Evolutionary conservation across 2,113 vertebrate genomes (phyloP), one percentile per base, ranked within the genome.

Genomic region (Zosterops lateralis): DNA sequence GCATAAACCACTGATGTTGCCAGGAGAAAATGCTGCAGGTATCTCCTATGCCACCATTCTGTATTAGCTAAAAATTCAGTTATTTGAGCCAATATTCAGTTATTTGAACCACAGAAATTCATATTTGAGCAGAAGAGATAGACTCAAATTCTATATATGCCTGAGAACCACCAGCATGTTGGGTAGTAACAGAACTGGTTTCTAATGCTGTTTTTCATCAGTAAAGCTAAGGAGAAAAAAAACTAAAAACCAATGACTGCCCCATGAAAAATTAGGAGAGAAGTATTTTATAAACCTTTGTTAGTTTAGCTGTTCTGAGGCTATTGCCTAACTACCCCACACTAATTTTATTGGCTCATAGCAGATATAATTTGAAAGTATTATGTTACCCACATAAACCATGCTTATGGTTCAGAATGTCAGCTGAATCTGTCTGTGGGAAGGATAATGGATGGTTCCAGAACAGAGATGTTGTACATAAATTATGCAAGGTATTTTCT

Each of bases 401-500:
- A 83, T 71, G 87, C 17, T 73, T 53, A 66, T 42, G 26, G 56
- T 68, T 74, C 84, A 73, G 72, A 71, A 78, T 42, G 38, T 89
- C 86, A 79, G 75, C 11, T 0, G 76, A 92, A 96, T 90, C 89
- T 90, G 72, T 74, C 65, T 81, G 51, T 89, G 79, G 95, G 77
- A 96, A 91, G 7, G 3, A 28, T 68, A 96, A 97, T 51, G 51
- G 45, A 91, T 81, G 82, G 74, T 31, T 75, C 93, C 92, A 88
- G 88, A 96, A 88, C 28, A 74, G 94, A 58, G 73, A 71, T 38
- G 36, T 65, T 42, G 50, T 19, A 75, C 44, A 95, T 97, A 96
- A 97, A 97, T 97, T 95, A 97, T 84, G 82, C 89, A 93, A 90
- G 91, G 32, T 92, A 92, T 97, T 96, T 91, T 91, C 76, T 96